Evolutionary conservation across 2,113 vertebrate species (phyloP).

Genomic region (Oryzias javanicus): DNA sequence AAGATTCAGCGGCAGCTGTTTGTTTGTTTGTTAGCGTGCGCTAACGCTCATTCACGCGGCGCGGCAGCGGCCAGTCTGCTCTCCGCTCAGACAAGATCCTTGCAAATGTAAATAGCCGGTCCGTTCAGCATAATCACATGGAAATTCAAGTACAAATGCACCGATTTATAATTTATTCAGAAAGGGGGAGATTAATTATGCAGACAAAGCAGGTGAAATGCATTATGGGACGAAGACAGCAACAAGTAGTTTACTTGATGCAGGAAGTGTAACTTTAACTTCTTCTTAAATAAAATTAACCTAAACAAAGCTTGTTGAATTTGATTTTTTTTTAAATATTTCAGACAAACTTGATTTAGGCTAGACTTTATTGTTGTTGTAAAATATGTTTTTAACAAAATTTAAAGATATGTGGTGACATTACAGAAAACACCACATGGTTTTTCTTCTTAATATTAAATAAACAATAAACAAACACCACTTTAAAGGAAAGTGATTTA

Average conservation of each 20-base stretch:
- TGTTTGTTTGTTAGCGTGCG: slow-evolving; percentile 8
- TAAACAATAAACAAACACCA: no score
- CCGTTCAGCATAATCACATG: slow-evolving; percentile 77
- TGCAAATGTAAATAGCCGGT: slow-evolving; percentile 78
- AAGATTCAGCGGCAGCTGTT: neutral
- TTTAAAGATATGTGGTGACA: no score
- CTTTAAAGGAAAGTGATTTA: no score
- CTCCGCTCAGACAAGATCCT: slow-evolving; percentile 53
- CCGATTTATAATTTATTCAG: slow-evolving; percentile 75
- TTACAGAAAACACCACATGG: no score
- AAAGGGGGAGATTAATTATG: slow-evolving; percentile 72
- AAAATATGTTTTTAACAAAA: no score
- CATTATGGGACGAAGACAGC: slow-evolving; percentile 62
- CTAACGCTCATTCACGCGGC: slow-evolving; percentile 7
- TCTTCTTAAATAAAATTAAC: no score
- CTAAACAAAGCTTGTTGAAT: no score
- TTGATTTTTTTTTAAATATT: no score
- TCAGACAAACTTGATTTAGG: no score
- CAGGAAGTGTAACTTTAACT: no score
- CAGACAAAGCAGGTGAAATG: slow-evolving; percentile 63
- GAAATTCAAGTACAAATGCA: slow-evolving; percentile 75
- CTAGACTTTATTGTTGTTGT: no score
- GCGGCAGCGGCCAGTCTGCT: slow-evolving; percentile 13
- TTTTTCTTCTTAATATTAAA: no score
- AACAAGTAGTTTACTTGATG: slow-evolving; percentile 51